phyloP scores from a whole-genome alignment of 2,113 vertebrate genomes.

The Tenrec ecaudatus region DNA sequence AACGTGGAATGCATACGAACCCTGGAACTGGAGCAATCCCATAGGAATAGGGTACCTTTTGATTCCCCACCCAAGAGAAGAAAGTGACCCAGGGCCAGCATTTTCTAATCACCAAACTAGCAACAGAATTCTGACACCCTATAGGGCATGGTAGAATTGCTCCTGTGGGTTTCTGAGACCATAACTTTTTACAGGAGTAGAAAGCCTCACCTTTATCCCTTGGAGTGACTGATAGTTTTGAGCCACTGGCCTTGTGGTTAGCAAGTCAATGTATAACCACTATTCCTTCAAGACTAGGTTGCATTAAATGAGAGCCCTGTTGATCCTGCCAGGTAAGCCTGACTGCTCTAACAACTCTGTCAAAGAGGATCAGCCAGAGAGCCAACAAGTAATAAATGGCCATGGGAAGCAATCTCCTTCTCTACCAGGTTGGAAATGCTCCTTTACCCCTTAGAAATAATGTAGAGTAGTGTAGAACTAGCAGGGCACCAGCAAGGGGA shows the following conservation, averaged over 20 bases:
- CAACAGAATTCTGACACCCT: background rate
- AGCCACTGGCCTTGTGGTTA: no score
- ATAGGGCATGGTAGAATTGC: no score
- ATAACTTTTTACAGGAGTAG: no score
- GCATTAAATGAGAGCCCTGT: background rate
- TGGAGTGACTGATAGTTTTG: no score
- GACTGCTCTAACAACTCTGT: background rate
- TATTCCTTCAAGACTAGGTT: background rate
- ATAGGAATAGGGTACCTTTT: background rate
- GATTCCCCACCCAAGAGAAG: no score
- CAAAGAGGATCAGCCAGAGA: constrained; percentile 16
- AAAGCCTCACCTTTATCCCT: no score
- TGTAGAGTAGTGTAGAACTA: background rate
- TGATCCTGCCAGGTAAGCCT: background rate
- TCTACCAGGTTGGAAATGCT: background rate
- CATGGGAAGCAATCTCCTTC: background rate
- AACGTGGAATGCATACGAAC: constrained; percentile 10
- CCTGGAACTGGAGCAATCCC: background rate
- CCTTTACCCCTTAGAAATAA: background rate
- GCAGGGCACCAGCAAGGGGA: background rate
- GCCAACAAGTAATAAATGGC: background rate
- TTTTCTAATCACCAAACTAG: background rate
- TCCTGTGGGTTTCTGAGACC: no score
- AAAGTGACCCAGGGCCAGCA: background rate
- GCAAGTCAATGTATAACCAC: no score